Percentiles rank a stretch among this genome's conserved stretches.
Evolutionary conservation across 1,140 invertebrate genomes (phyloP).

Genomic region (Anastrepha obliqua): DNA sequence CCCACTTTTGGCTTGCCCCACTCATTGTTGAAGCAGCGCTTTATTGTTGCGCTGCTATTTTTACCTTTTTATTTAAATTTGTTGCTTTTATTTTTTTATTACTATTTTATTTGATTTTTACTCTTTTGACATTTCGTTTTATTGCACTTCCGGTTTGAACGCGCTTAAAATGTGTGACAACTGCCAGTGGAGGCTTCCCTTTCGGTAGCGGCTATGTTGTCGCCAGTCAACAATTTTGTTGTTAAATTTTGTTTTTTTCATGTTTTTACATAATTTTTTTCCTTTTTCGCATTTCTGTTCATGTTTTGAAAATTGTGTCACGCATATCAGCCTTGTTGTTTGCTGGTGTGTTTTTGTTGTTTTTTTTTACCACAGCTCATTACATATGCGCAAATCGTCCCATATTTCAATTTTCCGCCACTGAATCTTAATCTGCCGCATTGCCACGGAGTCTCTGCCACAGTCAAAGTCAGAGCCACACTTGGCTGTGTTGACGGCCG

Average conservation of each 20-base stretch:
- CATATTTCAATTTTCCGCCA: conserved; percentile 46
- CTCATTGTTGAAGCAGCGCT: neutral
- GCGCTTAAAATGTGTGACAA: conserved; percentile 24
- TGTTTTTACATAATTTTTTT: neutral
- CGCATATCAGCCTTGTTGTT: neutral
- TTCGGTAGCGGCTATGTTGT: conserved; percentile 12
- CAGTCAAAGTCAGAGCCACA: neutral
- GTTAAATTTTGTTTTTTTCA: neutral
- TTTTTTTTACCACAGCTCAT: neutral
- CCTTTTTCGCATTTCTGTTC: conserved; percentile 12
- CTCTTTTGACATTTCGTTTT: conserved; percentile 13
- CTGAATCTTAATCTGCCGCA: neutral
- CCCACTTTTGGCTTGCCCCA: neutral
- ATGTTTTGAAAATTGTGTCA: conserved; percentile 17
- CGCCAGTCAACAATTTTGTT: neutral
- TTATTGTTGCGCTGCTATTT: neutral
- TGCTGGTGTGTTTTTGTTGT: neutral
- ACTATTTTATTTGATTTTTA: conserved; percentile 7
- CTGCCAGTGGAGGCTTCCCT: conserved; percentile 14
- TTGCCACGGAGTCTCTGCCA: neutral
- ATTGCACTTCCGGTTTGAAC: conserved; percentile 35
- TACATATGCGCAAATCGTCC: conserved; percentile 28
- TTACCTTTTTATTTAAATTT: neutral
- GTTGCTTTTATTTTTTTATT: neutral
- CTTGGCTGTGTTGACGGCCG: neutral